Evolutionary conservation across 2,113 vertebrate genomes (phyloP), one percentile per base, ranked within the genome.

Genomic region (Podarcis raffonei): DNA sequence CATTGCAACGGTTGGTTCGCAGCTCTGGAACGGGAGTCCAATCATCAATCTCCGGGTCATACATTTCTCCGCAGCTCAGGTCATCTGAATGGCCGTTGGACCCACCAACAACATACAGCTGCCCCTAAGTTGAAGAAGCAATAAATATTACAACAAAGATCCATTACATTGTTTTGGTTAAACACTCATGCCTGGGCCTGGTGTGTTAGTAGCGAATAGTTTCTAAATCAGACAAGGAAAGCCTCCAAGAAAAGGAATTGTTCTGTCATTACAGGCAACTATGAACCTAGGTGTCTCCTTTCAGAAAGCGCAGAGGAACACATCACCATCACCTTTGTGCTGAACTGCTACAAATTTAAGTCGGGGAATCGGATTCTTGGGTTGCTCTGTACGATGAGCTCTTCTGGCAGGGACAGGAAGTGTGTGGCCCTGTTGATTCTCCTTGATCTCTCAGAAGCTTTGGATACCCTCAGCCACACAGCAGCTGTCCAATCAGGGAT

Each of bases 81-180:
- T 99, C 99, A 83, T 99, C 99, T 0, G 99, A 99, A 91, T 99
- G 99, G 88, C 99, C 99, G 0, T 99, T 99, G 0, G 99, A 99
- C 3, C 99, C 99, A 71, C 99, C 99, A 75, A 99, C 99, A 59
- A 99, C 99, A 0, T 98, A 99, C 8, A 99, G 97, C 78, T 99
- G 98, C 82, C 98, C 99, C 99, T 99, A 86, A 13, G 12, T 66
- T 2, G 32, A 35, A 78, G 88, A 25, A 71, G 88, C 86, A 0
- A 88, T 15, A 59, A 39, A 35, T 74, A 74, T 65, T 83, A 25
- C 18, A 68, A 35, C 2, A 77, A 6, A 25, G n/a, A 87, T 81
- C 25, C 30, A 62, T 74, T 69, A 74, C 59, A n/a, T 81, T 74
- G 9, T 62, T 25, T 35, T 35, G 32, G 18, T 84, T 27, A 71